Conservation (phyloP, 2,797 vertebrate genomes). For the Gadopsis marmoratus region DNA sequence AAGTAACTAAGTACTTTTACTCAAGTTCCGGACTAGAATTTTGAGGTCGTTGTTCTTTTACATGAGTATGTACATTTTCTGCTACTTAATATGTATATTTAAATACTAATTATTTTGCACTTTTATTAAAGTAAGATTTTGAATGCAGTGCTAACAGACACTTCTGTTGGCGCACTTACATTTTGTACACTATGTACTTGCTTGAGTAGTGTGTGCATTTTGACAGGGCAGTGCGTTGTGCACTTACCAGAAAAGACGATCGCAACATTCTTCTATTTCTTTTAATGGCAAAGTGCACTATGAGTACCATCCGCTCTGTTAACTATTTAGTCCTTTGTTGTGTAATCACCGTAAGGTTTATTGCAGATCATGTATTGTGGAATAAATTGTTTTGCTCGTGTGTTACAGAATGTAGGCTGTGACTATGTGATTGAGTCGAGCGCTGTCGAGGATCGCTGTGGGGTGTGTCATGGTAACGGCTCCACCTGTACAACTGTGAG, state of each 20-base stretch:
- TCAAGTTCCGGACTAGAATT: too few species aligned
- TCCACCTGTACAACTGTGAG: conserved; percentile 94
- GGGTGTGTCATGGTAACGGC: conserved; percentile 92
- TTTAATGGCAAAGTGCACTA: too few species aligned
- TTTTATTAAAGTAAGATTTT: background rate
- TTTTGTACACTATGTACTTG: too few species aligned
- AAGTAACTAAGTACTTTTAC: too few species aligned
- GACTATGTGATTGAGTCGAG: conserved; percentile 94
- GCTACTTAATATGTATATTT: background rate
- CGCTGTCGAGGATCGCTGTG: conserved; percentile 92
- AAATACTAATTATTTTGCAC: too few species aligned
- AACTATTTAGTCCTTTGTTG: background rate
- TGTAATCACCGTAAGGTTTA: background rate
- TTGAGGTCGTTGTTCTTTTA: background rate
- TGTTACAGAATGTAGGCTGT: conserved; percentile 92
- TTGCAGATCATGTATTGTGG: background rate
- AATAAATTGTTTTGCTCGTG: conserved; percentile 6
- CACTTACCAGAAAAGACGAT: too few species aligned
- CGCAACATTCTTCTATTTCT: too few species aligned
- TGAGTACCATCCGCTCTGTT: background rate
- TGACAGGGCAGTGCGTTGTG: too few species aligned
- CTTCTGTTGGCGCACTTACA: too few species aligned
- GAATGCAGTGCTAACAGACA: too few species aligned
- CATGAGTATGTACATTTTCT: background rate
- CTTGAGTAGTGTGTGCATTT: too few species aligned